A percentile compares a stretch with the other conserved stretches of the same genome.
phyloP scores from a whole-genome alignment of 2,888 invertebrate genomes.

The Brenthis hecate region DNA sequence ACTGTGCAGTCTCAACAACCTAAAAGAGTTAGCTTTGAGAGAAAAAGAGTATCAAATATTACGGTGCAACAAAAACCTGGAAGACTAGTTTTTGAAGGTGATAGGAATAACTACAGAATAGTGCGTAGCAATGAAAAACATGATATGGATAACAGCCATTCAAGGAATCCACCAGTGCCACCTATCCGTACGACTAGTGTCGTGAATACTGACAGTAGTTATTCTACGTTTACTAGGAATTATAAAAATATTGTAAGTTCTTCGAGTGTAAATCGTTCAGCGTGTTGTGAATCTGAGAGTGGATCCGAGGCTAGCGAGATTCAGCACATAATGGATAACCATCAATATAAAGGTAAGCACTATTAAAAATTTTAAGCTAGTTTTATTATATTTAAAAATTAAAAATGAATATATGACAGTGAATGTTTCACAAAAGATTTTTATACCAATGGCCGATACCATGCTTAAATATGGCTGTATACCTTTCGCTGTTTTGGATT shows the following conservation, averaged over 20 bases:
- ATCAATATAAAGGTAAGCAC: slow-evolving; percentile 48
- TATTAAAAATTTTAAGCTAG: background rate
- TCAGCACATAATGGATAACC: slow-evolving; percentile 82
- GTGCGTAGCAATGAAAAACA: slow-evolving; percentile 15
- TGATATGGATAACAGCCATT: slow-evolving; percentile 11
- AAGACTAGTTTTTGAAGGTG: slow-evolving; percentile 26
- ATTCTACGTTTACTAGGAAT: slow-evolving; percentile 46
- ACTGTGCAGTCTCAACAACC: slow-evolving; percentile 45
- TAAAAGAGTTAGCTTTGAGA: slow-evolving; percentile 67
- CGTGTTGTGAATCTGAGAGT: slow-evolving; percentile 85
- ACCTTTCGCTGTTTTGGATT: background rate
- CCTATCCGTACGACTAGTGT: slow-evolving; percentile 70
- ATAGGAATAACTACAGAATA: slow-evolving; percentile 5
- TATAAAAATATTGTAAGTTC: slow-evolving; percentile 46
- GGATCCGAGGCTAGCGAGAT: slow-evolving; percentile 89
- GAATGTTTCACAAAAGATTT: background rate
- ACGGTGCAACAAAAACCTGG: slow-evolving; percentile 29
- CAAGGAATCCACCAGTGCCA: slow-evolving; percentile 58
- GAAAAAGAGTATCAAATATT: slow-evolving; percentile 44
- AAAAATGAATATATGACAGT: background rate
- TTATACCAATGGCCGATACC: background rate
- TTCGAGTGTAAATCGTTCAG: slow-evolving; percentile 47
- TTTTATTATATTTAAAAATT: background rate
- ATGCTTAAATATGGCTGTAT: background rate
- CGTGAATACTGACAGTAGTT: slow-evolving; percentile 46